These are phyloP conservation scores for Aphelenchoides bicaudatus DNA, from an alignment of 2,888 invertebrate genomes.

Conservation along the genomic window DNA sequence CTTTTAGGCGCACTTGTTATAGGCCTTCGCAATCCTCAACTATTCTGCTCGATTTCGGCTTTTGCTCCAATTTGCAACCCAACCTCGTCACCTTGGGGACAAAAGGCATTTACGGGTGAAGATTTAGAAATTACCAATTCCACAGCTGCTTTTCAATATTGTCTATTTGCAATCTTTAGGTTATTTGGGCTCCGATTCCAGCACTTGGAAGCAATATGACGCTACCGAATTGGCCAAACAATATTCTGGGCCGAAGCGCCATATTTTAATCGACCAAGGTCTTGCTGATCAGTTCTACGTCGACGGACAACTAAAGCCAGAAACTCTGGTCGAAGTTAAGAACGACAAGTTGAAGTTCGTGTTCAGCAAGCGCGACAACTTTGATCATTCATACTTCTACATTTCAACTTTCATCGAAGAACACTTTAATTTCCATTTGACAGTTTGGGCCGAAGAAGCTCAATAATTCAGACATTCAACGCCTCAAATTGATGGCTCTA, in stretches of 20 bases:
- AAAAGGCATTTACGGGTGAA: conserved; percentile 59
- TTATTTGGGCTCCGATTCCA: conserved; percentile 64
- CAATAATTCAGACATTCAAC: no score
- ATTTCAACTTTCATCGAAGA: conserved; percentile 85
- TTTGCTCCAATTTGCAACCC: conserved; percentile 94
- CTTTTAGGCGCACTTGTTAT: conserved; percentile 66
- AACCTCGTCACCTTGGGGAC: conserved; percentile 77
- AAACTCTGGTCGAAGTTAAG: conserved; percentile 68
- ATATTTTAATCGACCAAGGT: conserved; percentile 82
- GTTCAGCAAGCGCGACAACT: conserved; percentile 66
- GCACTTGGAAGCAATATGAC: conserved; percentile 72
- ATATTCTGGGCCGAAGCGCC: conserved; percentile 78
- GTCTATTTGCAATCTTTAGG: no score
- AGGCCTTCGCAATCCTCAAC: conserved; percentile 82
- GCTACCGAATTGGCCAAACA: conserved; percentile 76
- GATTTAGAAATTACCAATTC: no score
- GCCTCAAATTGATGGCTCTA: no score
- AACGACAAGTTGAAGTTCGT: conserved; percentile 33
- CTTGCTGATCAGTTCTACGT: conserved; percentile 35
- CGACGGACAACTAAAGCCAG: conserved; percentile 67
- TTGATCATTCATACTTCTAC: conserved; percentile 92
- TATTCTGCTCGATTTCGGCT: conserved; percentile 78
- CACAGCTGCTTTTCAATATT: no score
- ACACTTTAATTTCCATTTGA: conserved; percentile 79
- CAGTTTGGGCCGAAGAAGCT: conserved; percentile 21